These are phyloP conservation scores for Mastomys natalensis DNA, from an alignment of 2,113 vertebrate species.

Conservation along the genomic window DNA sequence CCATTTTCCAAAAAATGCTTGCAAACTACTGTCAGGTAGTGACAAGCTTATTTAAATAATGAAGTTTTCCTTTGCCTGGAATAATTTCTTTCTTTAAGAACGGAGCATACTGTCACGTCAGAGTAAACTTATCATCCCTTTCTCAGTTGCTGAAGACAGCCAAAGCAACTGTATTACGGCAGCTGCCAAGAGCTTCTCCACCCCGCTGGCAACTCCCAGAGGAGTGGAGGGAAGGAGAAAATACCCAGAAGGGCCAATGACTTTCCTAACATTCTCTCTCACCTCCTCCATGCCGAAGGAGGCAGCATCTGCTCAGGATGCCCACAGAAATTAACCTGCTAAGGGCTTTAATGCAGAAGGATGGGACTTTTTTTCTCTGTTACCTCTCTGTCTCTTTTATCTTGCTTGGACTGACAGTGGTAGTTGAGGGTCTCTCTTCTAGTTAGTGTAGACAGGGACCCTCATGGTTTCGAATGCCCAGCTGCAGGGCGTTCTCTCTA, in stretches of 20 bases:
- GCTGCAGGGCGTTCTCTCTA: background rate
- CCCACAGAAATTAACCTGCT: background rate
- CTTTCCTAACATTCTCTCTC: background rate
- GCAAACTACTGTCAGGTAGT: constrained; percentile 3
- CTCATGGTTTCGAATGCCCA: background rate
- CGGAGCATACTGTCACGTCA: background rate
- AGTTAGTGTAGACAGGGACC: background rate
- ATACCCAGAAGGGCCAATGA: background rate
- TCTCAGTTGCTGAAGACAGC: background rate
- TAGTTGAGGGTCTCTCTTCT: background rate
- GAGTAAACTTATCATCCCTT: background rate
- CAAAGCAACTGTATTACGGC: background rate
- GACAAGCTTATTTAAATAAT: constrained; percentile 43
- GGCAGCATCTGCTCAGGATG: background rate
- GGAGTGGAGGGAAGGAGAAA: background rate
- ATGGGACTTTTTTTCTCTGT: background rate
- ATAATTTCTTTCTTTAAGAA: background rate
- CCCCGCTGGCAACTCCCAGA: background rate
- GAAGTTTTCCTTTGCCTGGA: background rate
- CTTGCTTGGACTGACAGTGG: background rate
- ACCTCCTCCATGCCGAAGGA: background rate
- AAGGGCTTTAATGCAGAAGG: no score
- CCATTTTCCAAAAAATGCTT: constrained; percentile 1
- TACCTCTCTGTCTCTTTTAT: background rate
- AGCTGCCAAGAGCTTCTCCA: background rate